phyloP scores from a whole-genome alignment of 2,113 vertebrate species.

The Prionailurus bengalensis region DNA sequence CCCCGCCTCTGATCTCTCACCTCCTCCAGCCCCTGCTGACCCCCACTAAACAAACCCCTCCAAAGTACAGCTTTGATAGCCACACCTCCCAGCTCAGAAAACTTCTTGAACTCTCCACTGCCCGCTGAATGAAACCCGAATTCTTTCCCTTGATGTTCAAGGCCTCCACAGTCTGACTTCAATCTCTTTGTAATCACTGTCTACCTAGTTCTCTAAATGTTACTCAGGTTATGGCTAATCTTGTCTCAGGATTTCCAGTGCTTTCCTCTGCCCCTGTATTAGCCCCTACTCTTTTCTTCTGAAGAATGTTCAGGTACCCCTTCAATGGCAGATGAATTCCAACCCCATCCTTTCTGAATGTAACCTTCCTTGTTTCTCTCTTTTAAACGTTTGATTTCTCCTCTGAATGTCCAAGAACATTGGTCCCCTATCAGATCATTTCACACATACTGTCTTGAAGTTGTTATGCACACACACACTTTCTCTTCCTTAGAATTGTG shows the following conservation, averaged over 20 bases:
- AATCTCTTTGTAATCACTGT: conserved; percentile 18
- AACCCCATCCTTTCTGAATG: not conserved
- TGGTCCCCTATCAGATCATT: not conserved
- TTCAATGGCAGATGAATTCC: not conserved
- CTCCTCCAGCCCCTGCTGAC: not conserved
- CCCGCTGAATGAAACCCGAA: not conserved
- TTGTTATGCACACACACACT: not conserved
- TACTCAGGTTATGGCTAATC: not conserved
- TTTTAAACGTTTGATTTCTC: not conserved
- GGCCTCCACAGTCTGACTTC: not conserved
- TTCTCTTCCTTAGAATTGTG: not conserved
- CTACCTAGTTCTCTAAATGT: not conserved
- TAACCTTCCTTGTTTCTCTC: not conserved
- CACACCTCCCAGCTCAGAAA: not conserved
- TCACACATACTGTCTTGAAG: not conserved
- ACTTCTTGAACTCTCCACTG: not conserved
- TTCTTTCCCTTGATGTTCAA: conserved; percentile 21
- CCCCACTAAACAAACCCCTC: not conserved
- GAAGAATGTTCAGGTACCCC: not conserved
- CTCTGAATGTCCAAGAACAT: not conserved
- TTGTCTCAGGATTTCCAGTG: not conserved
- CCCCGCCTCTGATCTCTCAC: not conserved
- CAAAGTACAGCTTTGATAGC: not conserved
- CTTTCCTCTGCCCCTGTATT: not conserved
- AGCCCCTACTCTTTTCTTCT: not conserved